Evolutionary conservation across 2,797 vertebrate genomes (phyloP), one percentile per base, ranked within the genome.

Genomic region (Chrosomus eos): DNA sequence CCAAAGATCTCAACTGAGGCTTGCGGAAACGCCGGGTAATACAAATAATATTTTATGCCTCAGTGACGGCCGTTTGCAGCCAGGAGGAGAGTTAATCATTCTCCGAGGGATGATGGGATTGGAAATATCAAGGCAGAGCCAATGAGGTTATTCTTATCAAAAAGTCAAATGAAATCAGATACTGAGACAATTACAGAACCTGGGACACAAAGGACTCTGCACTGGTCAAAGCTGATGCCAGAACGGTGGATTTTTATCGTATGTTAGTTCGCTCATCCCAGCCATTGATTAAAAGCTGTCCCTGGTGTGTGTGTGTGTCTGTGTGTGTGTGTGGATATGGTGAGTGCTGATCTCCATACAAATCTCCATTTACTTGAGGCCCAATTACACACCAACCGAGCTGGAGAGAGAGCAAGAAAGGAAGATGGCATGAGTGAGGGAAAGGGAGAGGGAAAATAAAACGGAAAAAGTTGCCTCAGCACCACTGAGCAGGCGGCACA

Each of bases 91-190:
- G 80, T 92, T 93, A 92, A 93, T 93, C 91, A 88, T 81, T 88
- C 88, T 91, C 85, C 89, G 85, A 92, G 92, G 89, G 89, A 90
- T 91, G 90, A 87, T 76, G 88, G 92, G 93, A 91, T 88, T 90
- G 91, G 89, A 91, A 91, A 93, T 90, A 89, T 88, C 89, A 88
- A 90, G 91, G 93, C 93, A 92, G 90, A 88, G 88, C 90, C 90
- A 88, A 76, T 89, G 85, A 90, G 91, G 91, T 90, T 90, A 92
- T 82, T 81, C 88, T 90, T 93, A 93, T 94, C 93, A 93, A 92
- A 80, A 93, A 92, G 91, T 94, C 91, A 92, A 92, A 94, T 94
- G 91, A 93, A 91, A 88, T 88, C 92, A 90, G 93, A 94, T 93
- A 93, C 91, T 89, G 83, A 87, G 90, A 86, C 91, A 91, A 92